Base-by-base conservation (phyloP, 2,797 vertebrate genomes). In the Pagetopsis macropterus region DNA sequence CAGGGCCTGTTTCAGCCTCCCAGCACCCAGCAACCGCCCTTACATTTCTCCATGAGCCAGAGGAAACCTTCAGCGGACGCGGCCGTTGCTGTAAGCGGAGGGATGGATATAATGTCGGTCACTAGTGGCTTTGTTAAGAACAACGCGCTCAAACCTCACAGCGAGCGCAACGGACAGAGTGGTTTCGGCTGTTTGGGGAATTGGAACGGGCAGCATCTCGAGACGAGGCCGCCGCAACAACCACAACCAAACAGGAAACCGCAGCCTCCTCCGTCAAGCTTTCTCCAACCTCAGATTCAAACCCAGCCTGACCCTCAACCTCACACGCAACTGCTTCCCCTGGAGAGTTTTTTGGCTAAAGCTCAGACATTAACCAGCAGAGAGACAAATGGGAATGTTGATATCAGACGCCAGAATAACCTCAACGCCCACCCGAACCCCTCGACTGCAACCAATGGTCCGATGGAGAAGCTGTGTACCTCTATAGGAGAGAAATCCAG, bases 281-380 rank as follows among this genome's bases (percentile, higher is more conserved):
- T 94, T 71, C 76, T 87, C 62, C 90, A 89, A 45, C 60, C 86
- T 56, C 91, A 91, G 23, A 68, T 72, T 37, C 86, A 88, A 51
- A 66, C 81, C 37, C 87, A 87, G 15, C 61, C 82, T 0, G 84
- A 91, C 44, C 76, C 90, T n/a, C 91, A 84, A 9, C 67, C 87
- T 61, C 88, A 78, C 58, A 21, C 84, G 0, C 91, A 92, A 64
- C 87, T 92, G 66, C 86, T 93, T 9, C 80, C 89, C 2, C 76
- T 93, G n/a, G 92, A 94, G 57, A 82, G 78, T 46, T 94, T 93
- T 75, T 84, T 94, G 66, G 85, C 81, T 3, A 94, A 94, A 90
- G 70, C 85, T 45, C 70, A 84, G 3, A 40, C 88, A 0, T 45
- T 91, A n/a, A 77, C 75, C 70, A 69, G 71, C 63, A 78, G 87